Evolutionary conservation across 2,113 vertebrate genomes (phyloP), one percentile per base, ranked within the genome.

Genomic region (Chaetops frenatus): DNA sequence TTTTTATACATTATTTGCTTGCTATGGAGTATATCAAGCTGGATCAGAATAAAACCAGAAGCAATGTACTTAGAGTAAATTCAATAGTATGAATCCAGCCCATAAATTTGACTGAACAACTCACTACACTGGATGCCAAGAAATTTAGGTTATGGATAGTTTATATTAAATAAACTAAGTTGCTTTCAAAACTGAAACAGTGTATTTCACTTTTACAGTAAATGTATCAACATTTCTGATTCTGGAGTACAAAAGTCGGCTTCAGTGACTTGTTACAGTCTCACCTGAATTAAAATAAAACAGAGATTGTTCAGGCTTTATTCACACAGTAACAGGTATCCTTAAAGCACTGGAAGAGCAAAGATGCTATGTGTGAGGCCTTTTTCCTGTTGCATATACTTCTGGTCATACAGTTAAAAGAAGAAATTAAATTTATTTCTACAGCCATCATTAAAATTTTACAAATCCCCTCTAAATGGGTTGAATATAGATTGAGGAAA

Each of bases 41-140:
- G 45, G 51, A 86, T 87, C 45, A 83, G 79, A 92, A 81, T 54
- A 78, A 92, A 92, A 90, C n/a, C 58, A 91, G 65, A 91, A 92
- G 81, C 17, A 93, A 92, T 33, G 35, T 44, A 65, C 38, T 83
- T 69, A 64, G 9, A 81, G 17, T 45, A 80, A 84, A 85, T 93
- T 87, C 81, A 79, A 21, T 38, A 66, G 36, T 42, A 74, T 33
- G 47, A 81, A 92, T 88, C 60, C 54, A 90, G 53, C n/a, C 81
- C 57, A 87, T 80, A 87, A 70, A 89, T 91, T 36, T 81, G 42
- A 53, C 36, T 40, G 64, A 81, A 86, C 12, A 81, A 74, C 69
- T 72, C 36, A n/a, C 48, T 23, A 58, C 5, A 74, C 25, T 1
- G 6, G 85, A 64, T 53, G 66, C 51, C 42, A 67, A 81, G 48